Percentiles rank a stretch among this genome's conserved stretches.
phyloP scores from a whole-genome alignment of 2,888 invertebrate genomes.

The Athetis lepigone region DNA sequence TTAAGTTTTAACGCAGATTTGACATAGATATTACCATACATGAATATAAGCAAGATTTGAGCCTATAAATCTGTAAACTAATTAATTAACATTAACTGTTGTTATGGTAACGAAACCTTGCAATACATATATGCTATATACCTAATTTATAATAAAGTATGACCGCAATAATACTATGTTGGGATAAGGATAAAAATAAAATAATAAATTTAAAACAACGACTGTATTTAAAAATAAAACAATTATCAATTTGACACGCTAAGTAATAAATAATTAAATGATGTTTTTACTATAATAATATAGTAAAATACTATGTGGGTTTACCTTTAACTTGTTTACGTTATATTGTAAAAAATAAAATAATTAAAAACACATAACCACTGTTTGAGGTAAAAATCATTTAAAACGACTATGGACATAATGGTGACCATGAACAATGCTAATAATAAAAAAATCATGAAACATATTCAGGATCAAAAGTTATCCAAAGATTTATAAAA shows the following conservation, averaged over 20 bases:
- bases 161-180: slow-evolving; percentile 35
- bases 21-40: no score
- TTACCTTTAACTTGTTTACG: no score
- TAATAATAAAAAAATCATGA: no score
- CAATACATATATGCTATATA: background rate
- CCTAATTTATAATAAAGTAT: slow-evolving; percentile 41
- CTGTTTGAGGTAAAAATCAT: slow-evolving; percentile 19
- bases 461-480: no score
- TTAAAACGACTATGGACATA: slow-evolving; percentile 2
- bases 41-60: no score
- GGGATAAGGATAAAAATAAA: slow-evolving; percentile 60
- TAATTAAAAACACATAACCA: slow-evolving; percentile 16
- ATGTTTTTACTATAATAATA: slow-evolving; percentile 18
- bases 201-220: slow-evolving; percentile 39
- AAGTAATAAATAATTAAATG: slow-evolving; percentile 35
- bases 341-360: no score
- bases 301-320: no score
- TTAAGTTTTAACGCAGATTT: no score
- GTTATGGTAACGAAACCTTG: slow-evolving; percentile 4
- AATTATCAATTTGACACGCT: slow-evolving; percentile 39
- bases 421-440: no score
- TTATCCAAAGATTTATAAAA: no score
- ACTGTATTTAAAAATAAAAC: slow-evolving; percentile 49
- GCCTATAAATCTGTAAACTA: no score
- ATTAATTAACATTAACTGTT: background rate